Conservation (phyloP, 2,888 invertebrate genomes). For the Stenodera caucasica region DNA sequence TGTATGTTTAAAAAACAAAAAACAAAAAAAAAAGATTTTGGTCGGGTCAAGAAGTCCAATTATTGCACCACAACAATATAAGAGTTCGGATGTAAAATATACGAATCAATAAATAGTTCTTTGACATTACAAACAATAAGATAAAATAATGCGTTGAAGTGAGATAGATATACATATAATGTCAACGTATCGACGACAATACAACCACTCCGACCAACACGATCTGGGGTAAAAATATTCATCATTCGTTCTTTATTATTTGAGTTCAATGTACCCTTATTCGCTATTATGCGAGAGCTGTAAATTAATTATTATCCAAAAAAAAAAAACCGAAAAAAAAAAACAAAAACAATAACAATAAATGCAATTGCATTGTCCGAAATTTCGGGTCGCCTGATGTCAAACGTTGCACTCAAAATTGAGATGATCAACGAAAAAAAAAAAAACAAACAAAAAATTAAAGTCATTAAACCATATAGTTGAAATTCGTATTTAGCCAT, state of each 20-base stretch:
- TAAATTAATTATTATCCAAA: conserved; percentile 17
- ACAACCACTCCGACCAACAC: conserved; percentile 5
- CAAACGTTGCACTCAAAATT: conserved; percentile 34
- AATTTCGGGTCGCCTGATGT: conserved; percentile 40
- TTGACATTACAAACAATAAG: background rate
- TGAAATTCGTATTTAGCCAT: too few species aligned
- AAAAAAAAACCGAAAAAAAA: too few species aligned
- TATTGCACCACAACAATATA: background rate
- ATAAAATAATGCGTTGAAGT: background rate
- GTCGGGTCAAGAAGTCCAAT: background rate
- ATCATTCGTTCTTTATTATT: background rate
- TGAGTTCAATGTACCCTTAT: background rate
- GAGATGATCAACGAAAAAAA: conserved; percentile 8
- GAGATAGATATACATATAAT: background rate
- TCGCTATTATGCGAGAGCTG: background rate
- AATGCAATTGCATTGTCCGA: conserved; percentile 33
- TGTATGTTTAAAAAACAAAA: too few species aligned
- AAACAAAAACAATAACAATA: too few species aligned
- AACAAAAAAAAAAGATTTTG: too few species aligned
- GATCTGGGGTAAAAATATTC: conserved; percentile 8
- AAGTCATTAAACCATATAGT: background rate
- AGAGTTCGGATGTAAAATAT: background rate
- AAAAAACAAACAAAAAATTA: background rate
- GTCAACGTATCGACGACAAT: conserved; percentile 4
- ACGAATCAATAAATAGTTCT: background rate